Evolutionary conservation across 1,140 invertebrate species (phyloP), one percentile per base, ranked within the genome.

Genomic region (Pachypeltis micranthus): DNA sequence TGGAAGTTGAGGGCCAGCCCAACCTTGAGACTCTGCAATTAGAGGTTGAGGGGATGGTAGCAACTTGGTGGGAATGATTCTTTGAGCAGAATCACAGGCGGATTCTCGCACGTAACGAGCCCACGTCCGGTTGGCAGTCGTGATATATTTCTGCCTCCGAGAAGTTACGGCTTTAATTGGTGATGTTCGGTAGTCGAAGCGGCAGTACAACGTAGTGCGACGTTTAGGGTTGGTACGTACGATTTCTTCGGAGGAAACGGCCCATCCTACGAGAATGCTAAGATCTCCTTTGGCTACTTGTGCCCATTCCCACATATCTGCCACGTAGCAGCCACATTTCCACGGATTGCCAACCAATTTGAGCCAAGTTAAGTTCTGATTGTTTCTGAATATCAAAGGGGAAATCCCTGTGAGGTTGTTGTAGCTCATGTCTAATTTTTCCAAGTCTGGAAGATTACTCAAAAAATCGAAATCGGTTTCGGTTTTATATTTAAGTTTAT

Each of bases 231-330:
- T 77, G 2, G 70, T 70, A 0, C 78, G 75, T 0, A 77, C 75
- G 34, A 80, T 78, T 63, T 82, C 79, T 65, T 79, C 79, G 27
- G 78, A 77, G 1, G 77, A 77, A 1, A 83, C 80, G 39, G 82
- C 80, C 3, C 83, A 83, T 51, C 84, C 84, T 12, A 85, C 75
- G 2, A 86, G 72, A 16, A 85, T 78, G 28, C 81, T 78, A 14
- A 85, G 70, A 69, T 85, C 81, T 10, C 81, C 81, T 65, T 84
- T 84, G 1, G 78, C 78, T 67, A 80, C 77, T 23, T 80, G 71
- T 0, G 84, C 84, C 85, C 85, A 87, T 66, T 85, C 78, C 85
- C 84, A 86, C 76, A 85, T 82, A 34, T 85, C 82, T 0, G 79
- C 78, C 34, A 86, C 79, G 27, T 82, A 81, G 65, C 85, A 87